Base-by-base conservation (phyloP, 2,797 vertebrate genomes). In the Potorous gilbertii region DNA sequence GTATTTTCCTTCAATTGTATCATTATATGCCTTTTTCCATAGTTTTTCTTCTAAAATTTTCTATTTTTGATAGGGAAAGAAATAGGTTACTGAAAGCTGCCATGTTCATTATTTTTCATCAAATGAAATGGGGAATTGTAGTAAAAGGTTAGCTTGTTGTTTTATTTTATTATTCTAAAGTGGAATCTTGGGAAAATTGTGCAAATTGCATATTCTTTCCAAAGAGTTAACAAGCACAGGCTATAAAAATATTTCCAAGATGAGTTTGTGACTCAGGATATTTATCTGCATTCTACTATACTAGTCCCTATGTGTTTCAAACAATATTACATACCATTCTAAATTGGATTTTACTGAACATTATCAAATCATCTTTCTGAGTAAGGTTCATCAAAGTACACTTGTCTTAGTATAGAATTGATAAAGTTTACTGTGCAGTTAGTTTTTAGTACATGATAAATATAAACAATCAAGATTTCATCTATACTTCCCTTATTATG, bases 401-500 rank as follows among this genome's bases (percentile, higher is more conserved):
- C 21, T 92, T 29, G 90, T 55, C 9, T 55, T 55, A 81, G 46
- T 55, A 90, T n/a, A 89, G 89, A 28, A 91, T 0, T 50, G 93
- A 87, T 92, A 55, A 54, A 56, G 2, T 54, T 91, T 50, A 27
- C 74, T 87, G 21, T 50, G 2, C 28, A 31, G 21, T 89, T 87
- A 87, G 24, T 95, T 96, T 94, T 52, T 46, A 34, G 95, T 95
- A 54, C 56, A 95, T 96, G 57, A 96, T 90, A 94, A 93, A 93
- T 94, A 27, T 94, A 92, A 95, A 93, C 95, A 93, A 97, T 95
- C 95, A 95, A 97, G 89, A 90, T 97, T 96, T 97, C 98, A 97
- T 96, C 98, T 96, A 97, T 94, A 96, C 94, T 97, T 98, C 96
- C 94, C 94, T 98, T 92, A 93, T 96, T 93, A 97, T 96, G 59